Base-by-base conservation (phyloP, 2,797 vertebrate genomes). In the Hybognathus amarus region DNA sequence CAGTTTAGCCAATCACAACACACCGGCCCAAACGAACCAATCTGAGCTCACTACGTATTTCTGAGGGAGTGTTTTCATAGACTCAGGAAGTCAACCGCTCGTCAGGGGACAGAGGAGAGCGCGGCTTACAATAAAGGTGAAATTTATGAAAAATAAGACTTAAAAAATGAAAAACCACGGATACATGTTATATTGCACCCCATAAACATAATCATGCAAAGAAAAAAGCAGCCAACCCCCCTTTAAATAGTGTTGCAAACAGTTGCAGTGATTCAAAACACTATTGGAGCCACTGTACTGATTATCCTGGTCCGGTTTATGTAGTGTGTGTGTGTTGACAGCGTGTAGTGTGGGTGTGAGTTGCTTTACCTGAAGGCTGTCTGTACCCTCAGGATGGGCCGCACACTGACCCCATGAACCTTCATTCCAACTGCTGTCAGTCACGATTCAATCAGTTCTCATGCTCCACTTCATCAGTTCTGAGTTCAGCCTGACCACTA, bases 401-500 rank as follows among this genome's bases (percentile, higher is more conserved):
- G 1, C n/a, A 54, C n/a, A 54, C 77, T 3, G 52, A 80, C 67
- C 79, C 12, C 52, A 9, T 22, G 38, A 33, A 80, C 66, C 52
- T 71, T 80, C 17, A 80, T 80, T 80, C 20, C 45, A 74, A 50
- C 42, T 52, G n/a, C 70, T 82, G 80, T 82, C 80, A 82, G 20
- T 66, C 59, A 52, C 6, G 11, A 75, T 66, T 52, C 42, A 63
- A 52, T 82, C 79, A 80, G 79, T 59, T 67, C 30, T 67, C 45
- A 67, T 79, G 45, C 30, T 68, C 66, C 66, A 80, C 66, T 70
- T 70, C 66, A 42, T 70, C 66, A 59, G 50, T 56, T 61, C 24
- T 70, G 66, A 45, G 67, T 42, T 83, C 78, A 81, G 78, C 38
- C 50, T 69, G 73, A 67, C 74, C 61, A 83, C 61, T 66, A 63